Evolutionary conservation across 2,888 invertebrate species (phyloP), one percentile per base, ranked within the genome.

Genomic region (Pristionchus mayeri): DNA sequence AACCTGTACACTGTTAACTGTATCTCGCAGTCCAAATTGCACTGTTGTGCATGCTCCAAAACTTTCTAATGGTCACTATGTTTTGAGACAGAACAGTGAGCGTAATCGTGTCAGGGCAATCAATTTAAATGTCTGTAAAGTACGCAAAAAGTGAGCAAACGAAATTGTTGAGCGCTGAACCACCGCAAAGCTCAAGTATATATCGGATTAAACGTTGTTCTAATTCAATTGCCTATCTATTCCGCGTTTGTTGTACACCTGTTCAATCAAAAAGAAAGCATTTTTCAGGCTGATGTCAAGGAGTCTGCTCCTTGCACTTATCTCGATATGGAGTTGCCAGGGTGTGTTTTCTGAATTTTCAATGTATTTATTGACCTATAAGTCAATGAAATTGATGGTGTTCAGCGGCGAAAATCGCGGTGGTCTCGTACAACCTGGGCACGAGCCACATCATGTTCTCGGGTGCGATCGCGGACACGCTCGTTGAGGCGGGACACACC

Each of bases 391-490:
- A 57, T 34, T 9, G 18, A 63, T 44, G 13, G 13, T 9, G 13
- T 78, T 50, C 13, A 84, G 84, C 40, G 9, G 84, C 84, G 0
- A 84, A 84, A 48, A 84, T 84, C 37, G 84, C 84, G 9, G 84
- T 84, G 3, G 84, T 84, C 40, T 84, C 84, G 2, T 84, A 84
- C 75, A 84, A 84, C 27, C 84, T 84, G 34, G 84, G 84, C 21
- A 75, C 84, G 24, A 84, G 84, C 40, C 84, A 84, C 84, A 71
- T 44, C 16, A 71, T 84, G 84, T 84, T 84, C 75, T 57, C 84
- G 0, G 84, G 84, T 0, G 71, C 84, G 21, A 84, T 84, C 0
- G 84, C 84, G 1, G 84, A 84, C n/a, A 84, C 84, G 0, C 84
- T 84, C 13, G 84, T 75, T 13, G 84, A 84, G 18, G 84, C 84